Base-by-base conservation (phyloP, 2,888 invertebrate genomes). In the Catocala nupta region DNA sequence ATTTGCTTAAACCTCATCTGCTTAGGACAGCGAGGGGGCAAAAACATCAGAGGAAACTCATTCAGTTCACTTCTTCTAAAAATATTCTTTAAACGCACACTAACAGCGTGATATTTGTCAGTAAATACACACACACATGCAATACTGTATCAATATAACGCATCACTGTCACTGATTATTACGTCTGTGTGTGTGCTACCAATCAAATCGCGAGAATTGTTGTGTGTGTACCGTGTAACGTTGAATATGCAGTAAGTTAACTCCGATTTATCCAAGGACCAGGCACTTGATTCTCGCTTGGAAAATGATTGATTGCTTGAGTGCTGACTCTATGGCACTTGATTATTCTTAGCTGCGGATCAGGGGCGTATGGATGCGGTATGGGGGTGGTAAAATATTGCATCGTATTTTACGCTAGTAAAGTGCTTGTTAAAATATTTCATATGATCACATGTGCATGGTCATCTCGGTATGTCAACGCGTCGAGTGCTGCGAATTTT, bases 1-100 rank as follows among this genome's bases (percentile, higher is more conserved):
- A 88, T 88, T 88, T 86, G 86, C 85, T 85, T 85, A 82, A 81
- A 81, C 70, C 82, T 86, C 86, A 83, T 86, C 88, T 90, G 90
- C 71, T 72, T 68, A 68, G 78, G 85, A 89, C 87, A 86, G 80
- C 70, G 50, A 82, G 82, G 83, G 80, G 76, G 73, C 82, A 85
- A 89, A 87, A 90, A 89, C 70, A 63, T 57, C 60, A 16, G 43
- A 59, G 53, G 57, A 54, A 69, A 64, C 63, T 70, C 65, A 59
- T 61, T 11, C 78, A 77, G 77, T 73, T 78, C 65, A 55, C 63
- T 69, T 33, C 55, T 65, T 56, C 61, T 65, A 59, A 65, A 77
- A 76, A 47, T 70, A 60, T 68, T 69, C 55, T 55, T 58, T 33
- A 51, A 39, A 55, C 56, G 10, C 60, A 65, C 55, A 59, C 45